Evolutionary conservation across 2,888 invertebrate species (phyloP), one percentile per base, ranked within the genome.

Genomic region (Cryptus viduatorius): DNA sequence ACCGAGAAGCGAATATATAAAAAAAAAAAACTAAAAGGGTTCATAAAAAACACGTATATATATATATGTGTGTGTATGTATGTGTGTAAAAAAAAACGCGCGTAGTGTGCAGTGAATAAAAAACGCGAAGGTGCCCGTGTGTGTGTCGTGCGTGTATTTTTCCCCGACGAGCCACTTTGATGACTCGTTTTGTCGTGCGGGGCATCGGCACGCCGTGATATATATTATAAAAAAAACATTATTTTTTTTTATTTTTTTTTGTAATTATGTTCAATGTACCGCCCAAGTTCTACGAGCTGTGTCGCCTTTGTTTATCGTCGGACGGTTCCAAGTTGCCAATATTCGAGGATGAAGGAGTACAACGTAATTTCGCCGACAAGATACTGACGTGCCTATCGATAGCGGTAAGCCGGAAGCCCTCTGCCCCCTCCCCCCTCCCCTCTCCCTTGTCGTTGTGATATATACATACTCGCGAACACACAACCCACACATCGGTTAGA

Each of bases 231-330:
- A 59, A 29, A 75, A 64, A 56, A 16, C n/a, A 61, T 75, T 59
- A 37, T 42, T 76, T 48, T 19, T 19, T 56, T 76, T 46, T 31
- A 24, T 69, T 48, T 48, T 48, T 56, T 56, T 1, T 10, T 89
- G 89, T 56, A 96, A 97, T 96, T 96, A 97, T 97, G 97, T 97
- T 96, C 96, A 96, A 96, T 96, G 96, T 97, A 96, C 97, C 97
- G 96, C 96, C 96, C 96, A 97, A 97, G 96, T 97, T 97, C 95
- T 97, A 97, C 96, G 97, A 97, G 96, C 96, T 98, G 95, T 97
- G 97, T 97, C 97, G 97, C 95, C 96, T 98, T 96, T 98, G 97
- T 96, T 96, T 98, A 96, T 97, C 97, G 95, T 93, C 93, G 90
- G 94, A 96, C 95, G 96, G 96, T 95, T 96, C 95, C 95, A 96